These are phyloP conservation scores for Nasonovia ribisnigri DNA, from an alignment of 2,888 invertebrate genomes.

Conservation along the genomic window DNA sequence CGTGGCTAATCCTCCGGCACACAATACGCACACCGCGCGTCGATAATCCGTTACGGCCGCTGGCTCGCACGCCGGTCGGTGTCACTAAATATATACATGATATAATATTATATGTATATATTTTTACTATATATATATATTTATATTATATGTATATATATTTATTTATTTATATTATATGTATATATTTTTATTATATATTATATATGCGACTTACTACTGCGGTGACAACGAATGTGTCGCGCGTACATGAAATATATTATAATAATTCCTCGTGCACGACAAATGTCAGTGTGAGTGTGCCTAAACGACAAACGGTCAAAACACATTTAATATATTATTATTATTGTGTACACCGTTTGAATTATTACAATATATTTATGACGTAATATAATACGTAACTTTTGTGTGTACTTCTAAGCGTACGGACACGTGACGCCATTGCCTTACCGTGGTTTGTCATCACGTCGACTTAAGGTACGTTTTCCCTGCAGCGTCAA, in stretches of 20 bases:
- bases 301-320: slow-evolving; percentile 51
- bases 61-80: slow-evolving; percentile 49
- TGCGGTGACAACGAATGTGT: background rate
- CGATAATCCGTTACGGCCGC: slow-evolving; percentile 61
- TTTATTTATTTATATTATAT: background rate
- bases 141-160: background rate
- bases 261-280: slow-evolving; percentile 11
- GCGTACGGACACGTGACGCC: background rate
- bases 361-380: slow-evolving; percentile 19
- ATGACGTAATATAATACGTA: background rate
- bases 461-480: background rate
- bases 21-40: slow-evolving; percentile 15
- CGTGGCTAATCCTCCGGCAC: slow-evolving; percentile 52
- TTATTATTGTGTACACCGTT: background rate
- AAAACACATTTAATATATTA: slow-evolving; percentile 50
- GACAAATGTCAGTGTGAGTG: background rate
- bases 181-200: too few relatives aligned
- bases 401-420: background rate
- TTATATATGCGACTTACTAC: background rate
- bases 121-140: background rate
- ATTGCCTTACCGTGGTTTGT: background rate
- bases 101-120: background rate
- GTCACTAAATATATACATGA: background rate
- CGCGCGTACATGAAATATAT: background rate
- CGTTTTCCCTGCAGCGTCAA: too few relatives aligned